Evolutionary conservation across 2,888 invertebrate species (phyloP).

Genomic region (Noctuana brunneofusca): DNA sequence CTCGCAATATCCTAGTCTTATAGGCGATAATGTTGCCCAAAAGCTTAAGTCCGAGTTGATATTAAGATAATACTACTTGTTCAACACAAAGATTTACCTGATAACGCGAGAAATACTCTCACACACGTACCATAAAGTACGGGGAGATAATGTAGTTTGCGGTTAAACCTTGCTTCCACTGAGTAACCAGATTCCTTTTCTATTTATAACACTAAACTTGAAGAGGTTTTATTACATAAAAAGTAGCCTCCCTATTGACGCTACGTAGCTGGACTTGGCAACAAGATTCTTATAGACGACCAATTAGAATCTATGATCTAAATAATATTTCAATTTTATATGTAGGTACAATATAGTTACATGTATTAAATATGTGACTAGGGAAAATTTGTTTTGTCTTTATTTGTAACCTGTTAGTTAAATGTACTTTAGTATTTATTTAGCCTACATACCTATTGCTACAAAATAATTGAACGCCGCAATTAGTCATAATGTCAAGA

Average conservation of each 20-base stretch:
- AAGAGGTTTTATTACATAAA: slow-evolving; percentile 15
- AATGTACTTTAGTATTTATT: too few relatives aligned
- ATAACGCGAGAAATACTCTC: slow-evolving; percentile 62
- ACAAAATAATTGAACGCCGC: too few relatives aligned
- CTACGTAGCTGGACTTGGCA: background rate
- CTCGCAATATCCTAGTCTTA: slow-evolving; percentile 54
- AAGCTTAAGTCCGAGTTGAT: slow-evolving; percentile 59
- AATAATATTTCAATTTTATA: background rate
- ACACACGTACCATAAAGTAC: slow-evolving; percentile 60
- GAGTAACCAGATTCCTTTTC: slow-evolving; percentile 28
- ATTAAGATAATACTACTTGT: slow-evolving; percentile 59
- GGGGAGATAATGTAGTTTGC: slow-evolving; percentile 57
- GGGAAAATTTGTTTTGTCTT: too few relatives aligned
- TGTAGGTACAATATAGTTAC: background rate
- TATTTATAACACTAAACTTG: slow-evolving; percentile 25
- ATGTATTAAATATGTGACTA: too few relatives aligned
- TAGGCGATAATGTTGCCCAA: slow-evolving; percentile 55
- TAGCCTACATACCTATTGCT: too few relatives aligned
- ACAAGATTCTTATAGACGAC: background rate
- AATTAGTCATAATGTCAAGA: too few relatives aligned
- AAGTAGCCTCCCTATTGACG: background rate
- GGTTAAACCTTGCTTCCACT: slow-evolving; percentile 42
- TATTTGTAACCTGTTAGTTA: too few relatives aligned
- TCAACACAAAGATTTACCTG: slow-evolving; percentile 63
- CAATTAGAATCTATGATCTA: too few relatives aligned